Conservation (phyloP, 1,140 invertebrate genomes). For the Nilaparvata lugens region DNA sequence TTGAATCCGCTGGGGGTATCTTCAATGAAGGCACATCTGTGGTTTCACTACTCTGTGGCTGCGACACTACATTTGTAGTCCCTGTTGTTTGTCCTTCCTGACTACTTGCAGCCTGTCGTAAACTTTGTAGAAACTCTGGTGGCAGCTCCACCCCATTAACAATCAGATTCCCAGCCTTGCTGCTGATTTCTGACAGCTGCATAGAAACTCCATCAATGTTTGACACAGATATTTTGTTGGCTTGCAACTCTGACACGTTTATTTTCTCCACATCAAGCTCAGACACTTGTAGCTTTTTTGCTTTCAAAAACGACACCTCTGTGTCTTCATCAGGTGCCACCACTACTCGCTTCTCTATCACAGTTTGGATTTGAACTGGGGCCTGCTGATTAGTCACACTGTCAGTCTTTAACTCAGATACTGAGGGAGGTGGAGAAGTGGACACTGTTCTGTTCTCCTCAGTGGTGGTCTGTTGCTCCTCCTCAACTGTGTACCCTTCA, state of each 20-base stretch:
- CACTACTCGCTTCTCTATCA: constrained; percentile 20
- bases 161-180: constrained; percentile 49
- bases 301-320: constrained; percentile 37
- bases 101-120: constrained; percentile 18
- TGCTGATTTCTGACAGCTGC: constrained; percentile 53
- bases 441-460: constrained; percentile 3
- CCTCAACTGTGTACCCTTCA: constrained; percentile 62
- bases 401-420: constrained; percentile 1
- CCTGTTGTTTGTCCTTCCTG: constrained; percentile 12
- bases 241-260: constrained; percentile 63
- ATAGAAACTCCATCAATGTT: constrained; percentile 64
- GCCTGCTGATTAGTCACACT: not conserved
- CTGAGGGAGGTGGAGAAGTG: not conserved
- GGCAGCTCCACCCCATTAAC: constrained; percentile 55
- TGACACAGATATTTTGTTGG: constrained; percentile 64
- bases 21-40: not conserved
- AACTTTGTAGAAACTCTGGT: constrained; percentile 24
- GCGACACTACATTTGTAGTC: not conserved
- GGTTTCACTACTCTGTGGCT: not conserved
- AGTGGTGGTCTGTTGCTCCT: constrained; percentile 26
- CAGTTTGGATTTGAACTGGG: constrained; percentile 13
- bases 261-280: constrained; percentile 66
- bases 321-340: constrained; percentile 18
- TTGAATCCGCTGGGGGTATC: not conserved
- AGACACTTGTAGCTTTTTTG: constrained; percentile 49